Evolutionary conservation across 2,797 vertebrate genomes (phyloP).

Genomic region (Alosa sapidissima): DNA sequence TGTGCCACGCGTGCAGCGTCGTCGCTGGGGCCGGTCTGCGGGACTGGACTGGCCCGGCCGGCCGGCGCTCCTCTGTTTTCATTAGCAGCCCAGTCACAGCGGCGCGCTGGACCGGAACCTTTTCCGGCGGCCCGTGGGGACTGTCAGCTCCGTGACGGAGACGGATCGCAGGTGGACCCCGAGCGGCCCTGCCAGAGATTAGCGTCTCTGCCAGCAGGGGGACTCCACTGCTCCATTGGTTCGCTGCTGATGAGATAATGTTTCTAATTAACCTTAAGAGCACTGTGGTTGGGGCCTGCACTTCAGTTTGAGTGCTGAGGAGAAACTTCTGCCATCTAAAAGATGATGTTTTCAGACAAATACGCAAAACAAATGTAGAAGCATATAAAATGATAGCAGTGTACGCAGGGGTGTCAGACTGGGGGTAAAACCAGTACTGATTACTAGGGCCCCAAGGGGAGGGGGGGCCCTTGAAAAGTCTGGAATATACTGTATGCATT

Average conservation of each 20-base stretch:
- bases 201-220: constrained; percentile 75
- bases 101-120: constrained; percentile 70
- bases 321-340: constrained; percentile 31
- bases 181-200: constrained; percentile 79
- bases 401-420: no score
- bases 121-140: constrained; percentile 70
- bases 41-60: constrained; percentile 49
- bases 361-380: not conserved
- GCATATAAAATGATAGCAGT: not conserved
- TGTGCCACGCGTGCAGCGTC: constrained; percentile 28
- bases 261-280: constrained; percentile 95
- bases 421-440: no score
- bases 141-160: constrained; percentile 81
- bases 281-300: constrained; percentile 67
- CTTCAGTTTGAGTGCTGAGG: constrained; percentile 48
- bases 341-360: not conserved
- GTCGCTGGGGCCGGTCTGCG: constrained; percentile 52
- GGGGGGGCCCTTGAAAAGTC: no score
- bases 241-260: constrained; percentile 87
- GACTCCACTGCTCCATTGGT: constrained; percentile 67
- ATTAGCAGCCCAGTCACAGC: constrained; percentile 73
- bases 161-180: constrained; percentile 82
- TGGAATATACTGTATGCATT: no score
- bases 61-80: constrained; percentile 68
- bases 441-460: no score